Evolutionary conservation across 2,113 vertebrate species (phyloP), one percentile per base, ranked within the genome.

Genomic region (Manacus vitellinus): DNA sequence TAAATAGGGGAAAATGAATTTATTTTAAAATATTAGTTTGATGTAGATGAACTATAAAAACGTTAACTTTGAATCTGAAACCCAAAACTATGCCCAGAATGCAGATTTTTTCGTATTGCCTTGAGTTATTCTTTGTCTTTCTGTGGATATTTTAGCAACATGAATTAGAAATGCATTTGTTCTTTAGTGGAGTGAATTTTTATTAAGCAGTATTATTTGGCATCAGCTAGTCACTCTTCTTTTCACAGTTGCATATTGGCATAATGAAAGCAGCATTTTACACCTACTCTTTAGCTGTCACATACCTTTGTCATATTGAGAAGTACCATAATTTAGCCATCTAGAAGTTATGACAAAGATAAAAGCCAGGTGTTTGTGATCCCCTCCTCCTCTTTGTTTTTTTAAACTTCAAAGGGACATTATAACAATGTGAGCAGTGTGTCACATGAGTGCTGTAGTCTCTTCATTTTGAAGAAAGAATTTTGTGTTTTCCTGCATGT

Each of bases 201-300:
- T 71, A 49, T 65, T 86, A 46, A 88, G 28, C 44, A 72, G 6
- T 86, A 46, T 56, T 65, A 8, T 55, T 92, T 6, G 3, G 9
- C 51, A 68, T 68, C 19, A 35, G 30, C 16, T 41, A 65, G 56
- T 85, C 63, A 41, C 3, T 3, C 61, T 95, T 94, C 80, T 85
- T 92, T 97, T 91, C 68, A 41, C 47, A 63, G 37, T 30, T 92
- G 24, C 37, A 31, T 95, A 91, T 75, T 89, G 71, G 46, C 62
- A 43, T 81, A 89, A 65, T 62, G 93, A 96, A 90, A 96, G 85
- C 84, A 83, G 51, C 33, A 55, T 94, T 96, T 96, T 77, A 78
- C 59, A 95, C 67, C 35, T 93, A 25, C 47, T 92, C 65, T 95
- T 96, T 39, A 94, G 47, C 65, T 94, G 85, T 86, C 70, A 49